Base-by-base conservation (phyloP, 2,797 vertebrate genomes). In the Pyrocephalus nanus region DNA sequence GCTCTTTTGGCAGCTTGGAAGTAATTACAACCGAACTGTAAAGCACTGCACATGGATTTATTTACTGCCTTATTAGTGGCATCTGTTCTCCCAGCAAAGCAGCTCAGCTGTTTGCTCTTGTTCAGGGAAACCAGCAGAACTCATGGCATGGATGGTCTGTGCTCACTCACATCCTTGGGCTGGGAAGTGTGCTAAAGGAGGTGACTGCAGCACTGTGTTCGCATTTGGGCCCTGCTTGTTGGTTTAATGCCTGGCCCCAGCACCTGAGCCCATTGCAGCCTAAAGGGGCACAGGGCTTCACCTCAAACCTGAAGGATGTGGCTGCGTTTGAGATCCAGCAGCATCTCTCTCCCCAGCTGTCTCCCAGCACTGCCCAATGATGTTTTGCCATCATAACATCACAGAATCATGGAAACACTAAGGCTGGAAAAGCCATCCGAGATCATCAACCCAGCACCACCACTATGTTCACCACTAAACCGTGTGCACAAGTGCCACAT, bases 61-160 rank as follows among this genome's bases (percentile, higher is more conserved):
- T 96, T 95, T 92, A 73, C 75, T 64, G 81, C 78, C 16, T 86
- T 45, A 94, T 95, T 94, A 74, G 36, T 9, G 45, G 54, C 95
- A 93, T 93, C 91, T 95, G 91, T 42, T 80, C 45, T 80, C 65
- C 72, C 81, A 69, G 36, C 0, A 0, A 61, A 85, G 29, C 0
- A 6, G 29, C 92, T 92, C 91, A 87, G 80, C 86, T 91, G 47
- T 43, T 62, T 81, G 77, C 58, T 78, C 20, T 75, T 5, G 2
- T 48, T 76, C 47, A n/a, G 54, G 71, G 71, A 29, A 72, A 51
- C 17, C 30, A 58, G 66, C 22, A 72, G 48, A 54, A 7, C 20
- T 67, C 73, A 2, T 29, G 0, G 6, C 23, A 4, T 4, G 30
- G 58, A 25, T 55, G 60, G 36, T 22, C 65, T 0, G 0, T 18